These are phyloP conservation scores for Murina feae DNA, from an alignment of 2,113 vertebrate genomes.

Conservation along the genomic window DNA sequence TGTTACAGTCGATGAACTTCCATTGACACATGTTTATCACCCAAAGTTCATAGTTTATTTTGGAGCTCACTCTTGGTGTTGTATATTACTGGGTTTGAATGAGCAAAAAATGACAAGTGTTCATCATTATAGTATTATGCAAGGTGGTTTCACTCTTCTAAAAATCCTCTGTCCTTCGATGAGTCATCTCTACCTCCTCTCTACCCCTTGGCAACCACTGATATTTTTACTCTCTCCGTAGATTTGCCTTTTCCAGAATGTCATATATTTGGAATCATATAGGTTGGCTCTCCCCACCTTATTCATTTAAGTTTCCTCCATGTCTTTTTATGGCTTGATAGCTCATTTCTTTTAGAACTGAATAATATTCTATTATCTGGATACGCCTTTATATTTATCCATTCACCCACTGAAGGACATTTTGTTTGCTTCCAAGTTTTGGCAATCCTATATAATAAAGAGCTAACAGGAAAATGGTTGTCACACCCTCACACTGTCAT, in stretches of 20 bases:
- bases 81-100: background rate
- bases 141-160: background rate
- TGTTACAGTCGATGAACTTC: background rate
- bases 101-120: background rate
- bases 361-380: background rate
- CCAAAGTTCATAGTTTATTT: background rate
- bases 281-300: background rate
- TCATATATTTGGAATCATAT: background rate
- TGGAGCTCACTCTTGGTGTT: background rate
- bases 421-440: background rate
- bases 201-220: no score
- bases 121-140: background rate
- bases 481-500: no score
- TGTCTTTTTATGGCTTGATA: background rate
- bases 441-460: background rate
- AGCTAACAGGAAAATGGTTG: background rate
- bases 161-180: background rate
- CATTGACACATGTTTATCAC: background rate
- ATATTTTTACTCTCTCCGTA: background rate
- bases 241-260: background rate
- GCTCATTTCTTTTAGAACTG: background rate
- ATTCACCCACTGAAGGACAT: background rate
- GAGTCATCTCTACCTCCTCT: background rate
- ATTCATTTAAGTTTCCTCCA: background rate
- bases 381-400: background rate